Percentiles rank a stretch among this genome's conserved stretches.
Conservation (phyloP, 2,888 invertebrate genomes). For the Orgyia antiqua region DNA sequence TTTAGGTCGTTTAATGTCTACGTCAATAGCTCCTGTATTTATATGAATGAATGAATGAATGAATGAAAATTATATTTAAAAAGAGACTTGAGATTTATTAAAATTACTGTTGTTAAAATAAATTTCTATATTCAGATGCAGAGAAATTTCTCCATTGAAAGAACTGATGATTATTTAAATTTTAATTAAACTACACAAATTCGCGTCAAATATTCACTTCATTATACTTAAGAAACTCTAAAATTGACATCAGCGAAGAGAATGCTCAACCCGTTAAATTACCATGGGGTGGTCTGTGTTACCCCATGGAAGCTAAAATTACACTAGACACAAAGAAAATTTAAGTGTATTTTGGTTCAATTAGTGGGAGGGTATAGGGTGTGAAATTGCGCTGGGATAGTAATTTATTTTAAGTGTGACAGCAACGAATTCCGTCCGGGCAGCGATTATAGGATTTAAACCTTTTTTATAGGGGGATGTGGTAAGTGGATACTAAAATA, state of each 20-base stretch:
- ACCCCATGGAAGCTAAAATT: constrained; percentile 66
- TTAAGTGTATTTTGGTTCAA: constrained; percentile 71
- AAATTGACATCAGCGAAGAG: constrained; percentile 38
- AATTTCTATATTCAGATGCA: no score
- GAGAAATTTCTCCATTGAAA: no score
- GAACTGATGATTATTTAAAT: no score
- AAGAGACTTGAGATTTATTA: no score
- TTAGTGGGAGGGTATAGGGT: constrained; percentile 60
- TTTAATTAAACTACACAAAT: no score
- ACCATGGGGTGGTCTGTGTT: constrained; percentile 50
- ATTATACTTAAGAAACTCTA: constrained; percentile 41
- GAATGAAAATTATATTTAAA: no score
- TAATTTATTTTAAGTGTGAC: constrained; percentile 68
- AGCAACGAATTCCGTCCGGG: constrained; percentile 39
- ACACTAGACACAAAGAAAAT: constrained; percentile 70
- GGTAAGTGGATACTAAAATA: constrained; percentile 4
- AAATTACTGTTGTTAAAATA: no score
- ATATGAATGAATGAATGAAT: no score
- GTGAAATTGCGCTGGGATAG: constrained; percentile 62
- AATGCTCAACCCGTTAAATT: constrained; percentile 56
- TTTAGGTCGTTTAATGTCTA: no score
- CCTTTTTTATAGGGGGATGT: constrained; percentile 6
- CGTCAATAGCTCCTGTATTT: no score
- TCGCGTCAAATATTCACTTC: constrained; percentile 39
- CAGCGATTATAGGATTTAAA: constrained; percentile 32